Evolutionary conservation across 2,797 vertebrate species (phyloP).

Genomic region (Thamnophis elegans): DNA sequence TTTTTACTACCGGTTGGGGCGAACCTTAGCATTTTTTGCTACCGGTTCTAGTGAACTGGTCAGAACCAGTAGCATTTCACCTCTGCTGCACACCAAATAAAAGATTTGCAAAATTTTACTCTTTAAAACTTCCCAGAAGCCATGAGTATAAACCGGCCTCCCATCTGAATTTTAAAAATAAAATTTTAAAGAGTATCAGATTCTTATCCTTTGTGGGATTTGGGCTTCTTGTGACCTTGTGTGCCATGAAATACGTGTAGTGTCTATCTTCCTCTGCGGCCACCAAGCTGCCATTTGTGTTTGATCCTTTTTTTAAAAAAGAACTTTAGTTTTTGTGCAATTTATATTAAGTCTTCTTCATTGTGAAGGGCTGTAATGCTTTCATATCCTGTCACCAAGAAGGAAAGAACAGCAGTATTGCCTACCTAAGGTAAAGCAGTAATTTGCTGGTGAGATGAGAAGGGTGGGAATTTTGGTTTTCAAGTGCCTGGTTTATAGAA

Average conservation of each 20-base stretch:
- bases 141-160: background rate
- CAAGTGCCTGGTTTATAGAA: background rate
- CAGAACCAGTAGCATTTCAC: no score
- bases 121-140: background rate
- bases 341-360: background rate
- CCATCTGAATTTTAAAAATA: background rate
- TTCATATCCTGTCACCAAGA: background rate
- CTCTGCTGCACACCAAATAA: background rate
- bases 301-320: background rate
- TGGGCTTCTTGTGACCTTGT: background rate
- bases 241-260: background rate
- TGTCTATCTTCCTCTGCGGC: background rate
- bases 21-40: no score
- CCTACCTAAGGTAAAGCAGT: background rate
- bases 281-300: background rate
- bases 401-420: background rate
- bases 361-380: background rate
- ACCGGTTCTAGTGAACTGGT: no score
- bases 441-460: background rate
- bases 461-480: background rate
- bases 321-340: background rate
- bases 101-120: background rate
- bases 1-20: no score
- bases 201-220: background rate
- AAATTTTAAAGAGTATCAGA: background rate